Evolutionary conservation across 2,888 invertebrate species (phyloP), one percentile per base, ranked within the genome.

Genomic region (Melanophora roralis): DNA sequence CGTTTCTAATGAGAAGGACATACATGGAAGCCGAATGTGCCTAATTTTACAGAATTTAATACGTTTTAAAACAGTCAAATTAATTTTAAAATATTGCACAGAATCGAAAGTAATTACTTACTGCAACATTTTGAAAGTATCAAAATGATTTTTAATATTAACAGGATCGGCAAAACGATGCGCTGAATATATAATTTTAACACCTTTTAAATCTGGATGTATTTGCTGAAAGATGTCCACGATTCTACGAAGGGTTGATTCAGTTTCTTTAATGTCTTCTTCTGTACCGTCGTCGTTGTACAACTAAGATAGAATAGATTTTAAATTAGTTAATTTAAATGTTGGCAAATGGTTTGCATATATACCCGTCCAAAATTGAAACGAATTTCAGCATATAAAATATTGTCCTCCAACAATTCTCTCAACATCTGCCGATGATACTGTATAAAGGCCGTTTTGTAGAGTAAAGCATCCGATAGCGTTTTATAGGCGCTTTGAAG

Each of bases 301-400:
- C 0, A 92, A 76, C 90, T 90, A 81, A 3, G 8, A 27, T 5
- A 5, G 14, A 45, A 23, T 62, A 11, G 19, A 64, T 55, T 36
- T 1, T 19, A 47, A 32, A 6, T 9, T n/a, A 4, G 27, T 9
- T 34, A 11, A 38, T 19, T 36, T 8, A 38, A 21, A 49, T 12
- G 16, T 34, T 1, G 16, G 11, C 14, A 1, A 51, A 62, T 4
- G 32, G 5, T 5, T 59, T 8, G 9, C 7, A 4, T 4, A 55
- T 81, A 53, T 11, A 89, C 89, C 82, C 81, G 82, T n/a, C 82
- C 81, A 7, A 88, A 82, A 19, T 85, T 82, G 9, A 86, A 78
- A 51, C 94, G 90, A 6, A 94, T 81, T 85, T 94, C 94, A 0
- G 92, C 86, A 81, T 93, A 94, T 86, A 92, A 90, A 0, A 94